Evolutionary conservation across 2,888 invertebrate genomes (phyloP), one percentile per base, ranked within the genome.

Genomic region (Campopleginae sp.): DNA sequence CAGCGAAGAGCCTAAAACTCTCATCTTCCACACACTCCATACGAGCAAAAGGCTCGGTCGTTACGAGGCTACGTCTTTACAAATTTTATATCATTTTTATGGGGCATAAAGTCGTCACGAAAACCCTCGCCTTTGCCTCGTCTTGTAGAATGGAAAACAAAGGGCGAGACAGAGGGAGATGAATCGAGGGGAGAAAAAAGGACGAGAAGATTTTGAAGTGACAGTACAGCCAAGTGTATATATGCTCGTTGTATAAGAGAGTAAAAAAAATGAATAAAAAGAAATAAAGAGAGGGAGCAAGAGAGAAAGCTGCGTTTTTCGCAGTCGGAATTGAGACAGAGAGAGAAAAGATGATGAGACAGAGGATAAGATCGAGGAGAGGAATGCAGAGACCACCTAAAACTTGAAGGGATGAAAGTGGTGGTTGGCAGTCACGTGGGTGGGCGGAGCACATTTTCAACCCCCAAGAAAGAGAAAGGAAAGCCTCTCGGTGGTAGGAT

Each of bases 41-140:
- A 88, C 86, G 86, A 80, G 88, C 88, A 88, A 91, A 93, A 89
- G 91, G 90, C 91, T 90, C 88, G 90, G 91, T 92, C 92, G 92
- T 93, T 92, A 92, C 90, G 89, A 87, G 87, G 91, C 90, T 89
- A 89, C 92, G 91, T 92, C 93, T 92, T 93, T 93, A 93, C 93
- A 93, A 93, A 93, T 93, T 93, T 93, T 93, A 93, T 93, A 93
- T 92, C 92, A 92, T 92, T 93, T 93, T 93, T 93, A 93, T 91
- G 93, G 92, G 91, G 90, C 93, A 93, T 93, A 93, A 93, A 93
- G 91, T 93, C 92, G 91, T 91, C 92, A 90, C 92, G 92, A 91
- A 58, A 93, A 91, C 90, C 92, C 88, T 85, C 86, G 91, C 90
- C 92, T 90, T 88, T 89, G 82, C 66, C 68, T 72, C 76, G 58